A percentile compares a stretch with the other conserved stretches of the same genome.
These are phyloP conservation scores for Schizotus pectinicornis DNA, from an alignment of 2,888 invertebrate species.

Conservation along the genomic window DNA sequence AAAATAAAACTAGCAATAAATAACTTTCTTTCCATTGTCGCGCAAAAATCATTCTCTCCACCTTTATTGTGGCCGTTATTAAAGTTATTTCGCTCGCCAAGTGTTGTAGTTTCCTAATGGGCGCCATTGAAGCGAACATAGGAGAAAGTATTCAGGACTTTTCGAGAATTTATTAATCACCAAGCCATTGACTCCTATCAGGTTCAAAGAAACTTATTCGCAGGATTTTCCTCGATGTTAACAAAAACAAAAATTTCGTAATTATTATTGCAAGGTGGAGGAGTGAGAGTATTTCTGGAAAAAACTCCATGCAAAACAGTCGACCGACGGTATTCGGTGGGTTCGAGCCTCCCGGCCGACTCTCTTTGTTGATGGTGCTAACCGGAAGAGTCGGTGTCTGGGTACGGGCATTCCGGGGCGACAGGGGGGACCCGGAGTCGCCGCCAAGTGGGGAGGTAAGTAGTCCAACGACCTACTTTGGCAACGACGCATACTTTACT, in stretches of 20 bases:
- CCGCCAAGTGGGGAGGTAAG: conserved; percentile 42
- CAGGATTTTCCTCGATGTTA: conserved; percentile 5
- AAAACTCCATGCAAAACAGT: conserved; percentile 13
- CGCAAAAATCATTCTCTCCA: conserved; percentile 11
- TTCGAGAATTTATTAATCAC: conserved; percentile 54
- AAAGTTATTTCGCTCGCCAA: conserved; percentile 28
- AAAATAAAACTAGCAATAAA: not conserved
- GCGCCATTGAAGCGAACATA: conserved; percentile 46
- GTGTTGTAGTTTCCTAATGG: conserved; percentile 28
- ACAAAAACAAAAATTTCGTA: conserved; percentile 2
- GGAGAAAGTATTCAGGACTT: conserved; percentile 55
- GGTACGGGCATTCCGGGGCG: conserved; percentile 43
- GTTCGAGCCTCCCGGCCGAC: conserved; percentile 6
- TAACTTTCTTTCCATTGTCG: conserved; percentile 24
- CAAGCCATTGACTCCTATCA: conserved; percentile 50
- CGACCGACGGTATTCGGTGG: conserved; percentile 11
- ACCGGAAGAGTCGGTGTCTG: conserved; percentile 52
- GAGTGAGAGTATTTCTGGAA: conserved; percentile 30
- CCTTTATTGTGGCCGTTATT: conserved; percentile 13
- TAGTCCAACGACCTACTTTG: conserved; percentile 55
- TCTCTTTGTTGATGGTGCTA: conserved; percentile 33
- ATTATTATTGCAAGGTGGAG: not conserved
- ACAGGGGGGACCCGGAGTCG: conserved; percentile 46
- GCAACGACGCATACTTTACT: conserved; percentile 48
- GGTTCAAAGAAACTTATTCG: conserved; percentile 36